phyloP scores from a whole-genome alignment of 1,140 invertebrate species.

The Cotesia glomerata region DNA sequence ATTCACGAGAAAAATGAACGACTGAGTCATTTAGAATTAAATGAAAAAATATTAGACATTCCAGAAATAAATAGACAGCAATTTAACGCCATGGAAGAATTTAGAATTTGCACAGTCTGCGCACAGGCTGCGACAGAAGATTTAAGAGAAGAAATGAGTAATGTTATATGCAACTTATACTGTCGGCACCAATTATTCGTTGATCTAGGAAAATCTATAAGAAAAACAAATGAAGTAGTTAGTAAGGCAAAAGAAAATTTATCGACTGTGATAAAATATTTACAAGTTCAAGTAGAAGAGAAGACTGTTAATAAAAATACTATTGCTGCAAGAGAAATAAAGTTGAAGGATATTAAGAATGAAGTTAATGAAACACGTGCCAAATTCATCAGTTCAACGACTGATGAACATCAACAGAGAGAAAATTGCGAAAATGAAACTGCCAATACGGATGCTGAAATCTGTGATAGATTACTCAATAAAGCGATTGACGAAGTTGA shows the following conservation, averaged over 20 bases:
- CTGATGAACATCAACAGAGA: neutral
- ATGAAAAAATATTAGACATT: neutral
- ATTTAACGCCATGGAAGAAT: constrained; percentile 58
- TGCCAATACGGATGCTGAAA: constrained; percentile 34
- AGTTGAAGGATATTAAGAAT: constrained; percentile 57
- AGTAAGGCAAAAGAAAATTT: constrained; percentile 46
- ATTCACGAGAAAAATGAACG: neutral
- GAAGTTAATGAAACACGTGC: constrained; percentile 49
- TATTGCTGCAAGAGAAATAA: constrained; percentile 45
- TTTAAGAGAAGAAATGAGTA: constrained; percentile 54
- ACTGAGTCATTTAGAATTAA: neutral
- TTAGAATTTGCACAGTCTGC: constrained; percentile 55
- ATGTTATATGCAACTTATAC: constrained; percentile 47
- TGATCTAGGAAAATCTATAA: constrained; percentile 11
- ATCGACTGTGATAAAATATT: constrained; percentile 39
- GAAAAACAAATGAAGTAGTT: constrained; percentile 46
- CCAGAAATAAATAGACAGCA: constrained; percentile 36
- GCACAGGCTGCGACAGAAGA: constrained; percentile 58
- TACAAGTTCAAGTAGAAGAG: constrained; percentile 55
- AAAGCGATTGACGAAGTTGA: constrained; percentile 53
- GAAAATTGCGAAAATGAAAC: neutral
- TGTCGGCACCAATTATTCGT: constrained; percentile 41
- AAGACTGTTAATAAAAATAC: constrained; percentile 44
- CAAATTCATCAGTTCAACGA: constrained; percentile 32
- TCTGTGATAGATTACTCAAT: constrained; percentile 44